phyloP scores from a whole-genome alignment of 2,797 vertebrate genomes.

The Cossypha dichroa region DNA sequence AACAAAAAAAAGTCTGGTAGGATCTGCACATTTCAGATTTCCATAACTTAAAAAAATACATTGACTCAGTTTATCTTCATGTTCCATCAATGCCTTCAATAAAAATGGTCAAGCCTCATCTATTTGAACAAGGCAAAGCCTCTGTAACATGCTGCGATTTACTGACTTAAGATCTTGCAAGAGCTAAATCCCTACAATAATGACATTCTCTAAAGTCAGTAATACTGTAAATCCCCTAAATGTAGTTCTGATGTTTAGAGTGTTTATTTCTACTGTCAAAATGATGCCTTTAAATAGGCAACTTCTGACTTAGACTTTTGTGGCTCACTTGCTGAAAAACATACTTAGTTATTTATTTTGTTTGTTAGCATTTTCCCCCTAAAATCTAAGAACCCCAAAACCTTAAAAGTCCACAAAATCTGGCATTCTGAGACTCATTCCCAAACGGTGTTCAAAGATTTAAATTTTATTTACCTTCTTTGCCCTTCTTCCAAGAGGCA shows the following conservation, averaged over 20 bases:
- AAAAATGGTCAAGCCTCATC: neutral
- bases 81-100: neutral
- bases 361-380: neutral
- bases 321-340: neutral
- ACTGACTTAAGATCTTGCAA: neutral
- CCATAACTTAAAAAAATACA: neutral
- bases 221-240: neutral
- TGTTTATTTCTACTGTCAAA: neutral
- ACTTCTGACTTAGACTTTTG: neutral
- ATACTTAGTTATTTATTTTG: neutral
- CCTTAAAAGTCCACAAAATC: neutral
- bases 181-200: neutral
- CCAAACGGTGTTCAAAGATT: neutral
- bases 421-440: neutral
- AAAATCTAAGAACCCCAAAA: neutral
- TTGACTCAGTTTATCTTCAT: neutral
- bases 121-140: neutral
- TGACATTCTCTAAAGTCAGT: neutral
- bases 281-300: neutral
- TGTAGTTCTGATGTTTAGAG: neutral
- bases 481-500: neutral
- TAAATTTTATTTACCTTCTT: neutral
- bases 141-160: neutral
- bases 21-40: neutral
- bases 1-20: neutral